These are phyloP conservation scores for Pherbina coryleti DNA, from an alignment of 2,888 invertebrate species.

Conservation along the genomic window DNA sequence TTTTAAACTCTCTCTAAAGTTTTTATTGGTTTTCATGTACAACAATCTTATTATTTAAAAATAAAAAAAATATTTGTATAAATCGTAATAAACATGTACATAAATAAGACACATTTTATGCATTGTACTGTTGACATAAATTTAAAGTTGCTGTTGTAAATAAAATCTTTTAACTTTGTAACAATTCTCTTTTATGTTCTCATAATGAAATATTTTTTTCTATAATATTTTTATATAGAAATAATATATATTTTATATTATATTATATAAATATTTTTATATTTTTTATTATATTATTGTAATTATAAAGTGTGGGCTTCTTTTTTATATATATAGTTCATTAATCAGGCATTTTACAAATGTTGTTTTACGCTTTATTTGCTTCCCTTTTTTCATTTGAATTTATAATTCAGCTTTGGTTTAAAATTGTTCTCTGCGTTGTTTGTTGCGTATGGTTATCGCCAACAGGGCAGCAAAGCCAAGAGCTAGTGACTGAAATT, in stretches of 20 bases:
- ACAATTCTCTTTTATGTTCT: too few relatives aligned
- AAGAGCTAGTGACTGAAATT: conserved; percentile 55
- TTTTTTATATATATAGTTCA: too few relatives aligned
- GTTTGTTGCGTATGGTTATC: conserved; percentile 60
- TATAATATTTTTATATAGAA: too few relatives aligned
- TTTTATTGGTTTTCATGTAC: too few relatives aligned
- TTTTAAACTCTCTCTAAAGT: too few relatives aligned
- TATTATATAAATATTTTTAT: too few relatives aligned
- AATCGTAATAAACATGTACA: not conserved
- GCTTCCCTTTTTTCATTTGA: too few relatives aligned
- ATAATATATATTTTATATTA: too few relatives aligned
- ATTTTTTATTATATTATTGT: too few relatives aligned
- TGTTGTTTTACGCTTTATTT: not conserved
- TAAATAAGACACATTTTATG: conserved; percentile 18
- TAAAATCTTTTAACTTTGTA: not conserved
- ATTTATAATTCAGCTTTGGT: not conserved
- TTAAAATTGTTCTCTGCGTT: conserved; percentile 57
- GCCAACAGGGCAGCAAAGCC: conserved; percentile 59
- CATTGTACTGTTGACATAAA: not conserved
- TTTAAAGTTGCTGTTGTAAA: not conserved
- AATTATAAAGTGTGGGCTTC: too few relatives aligned
- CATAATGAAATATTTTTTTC: too few relatives aligned
- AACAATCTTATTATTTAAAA: not conserved
- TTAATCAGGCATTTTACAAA: too few relatives aligned
- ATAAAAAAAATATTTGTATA: not conserved